Evolutionary conservation across 2,113 vertebrate genomes (phyloP).

Genomic region (Penelope pileata): DNA sequence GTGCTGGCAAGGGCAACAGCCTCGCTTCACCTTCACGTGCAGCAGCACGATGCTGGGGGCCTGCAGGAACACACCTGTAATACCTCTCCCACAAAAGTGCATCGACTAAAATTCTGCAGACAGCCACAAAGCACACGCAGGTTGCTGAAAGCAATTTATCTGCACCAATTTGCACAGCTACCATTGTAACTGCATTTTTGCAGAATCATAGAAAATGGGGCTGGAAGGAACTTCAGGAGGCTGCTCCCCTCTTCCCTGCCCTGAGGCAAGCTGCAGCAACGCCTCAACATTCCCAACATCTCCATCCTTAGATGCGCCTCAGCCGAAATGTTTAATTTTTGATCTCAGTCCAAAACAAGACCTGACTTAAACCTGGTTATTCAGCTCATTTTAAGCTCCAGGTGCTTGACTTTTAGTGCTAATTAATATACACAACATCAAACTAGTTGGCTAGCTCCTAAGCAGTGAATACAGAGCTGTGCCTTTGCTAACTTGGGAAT

Average conservation of each 20-base stretch:
- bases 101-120: neutral
- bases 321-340: neutral
- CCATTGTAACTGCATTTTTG: neutral
- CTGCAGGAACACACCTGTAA: fast-evolving
- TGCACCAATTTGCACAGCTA: neutral
- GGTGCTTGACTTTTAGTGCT: neutral
- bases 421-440: neutral
- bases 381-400: neutral
- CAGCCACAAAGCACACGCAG: neutral
- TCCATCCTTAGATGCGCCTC: neutral
- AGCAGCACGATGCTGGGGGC: fast-evolving
- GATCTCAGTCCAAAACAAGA: neutral
- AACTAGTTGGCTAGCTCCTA: neutral
- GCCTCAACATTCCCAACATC: neutral
- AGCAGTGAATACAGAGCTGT: neutral
- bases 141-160: neutral
- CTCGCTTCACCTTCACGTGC: fast-evolving
- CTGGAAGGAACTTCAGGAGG: neutral
- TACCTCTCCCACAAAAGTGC: fast-evolving
- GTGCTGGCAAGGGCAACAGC: neutral
- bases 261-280: neutral
- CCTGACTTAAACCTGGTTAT: neutral
- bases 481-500: fast-evolving
- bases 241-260: neutral
- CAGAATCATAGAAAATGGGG: neutral